Percentiles rank a stretch among this genome's conserved stretches.
Evolutionary conservation across 2,113 vertebrate species (phyloP).

Genomic region (Noturus placidus): DNA sequence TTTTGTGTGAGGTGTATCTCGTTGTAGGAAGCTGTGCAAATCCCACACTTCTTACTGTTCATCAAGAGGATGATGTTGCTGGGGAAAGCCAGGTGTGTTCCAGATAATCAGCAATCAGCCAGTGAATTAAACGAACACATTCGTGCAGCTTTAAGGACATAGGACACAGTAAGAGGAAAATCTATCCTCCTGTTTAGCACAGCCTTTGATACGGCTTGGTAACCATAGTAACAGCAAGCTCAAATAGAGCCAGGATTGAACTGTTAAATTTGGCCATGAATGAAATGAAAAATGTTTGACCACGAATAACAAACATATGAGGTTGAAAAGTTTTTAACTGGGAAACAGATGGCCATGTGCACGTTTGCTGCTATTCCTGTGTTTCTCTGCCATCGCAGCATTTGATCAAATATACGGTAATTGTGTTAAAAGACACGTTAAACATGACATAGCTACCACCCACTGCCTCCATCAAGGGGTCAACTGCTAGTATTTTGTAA

Average conservation of each 20-base stretch:
- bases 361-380: too few relatives aligned
- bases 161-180: background rate
- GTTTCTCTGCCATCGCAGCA: background rate
- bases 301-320: background rate
- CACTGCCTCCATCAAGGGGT: background rate
- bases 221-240: slow-evolving; percentile 2
- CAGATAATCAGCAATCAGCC: background rate
- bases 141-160: background rate
- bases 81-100: background rate
- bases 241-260: background rate
- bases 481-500: background rate
- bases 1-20: background rate
- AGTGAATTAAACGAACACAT: background rate
- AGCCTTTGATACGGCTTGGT: background rate
- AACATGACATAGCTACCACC: background rate
- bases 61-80: background rate
- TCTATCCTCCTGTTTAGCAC: background rate
- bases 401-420: background rate
- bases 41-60: background rate
- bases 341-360: background rate
- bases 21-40: background rate
- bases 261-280: background rate
- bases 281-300: background rate
- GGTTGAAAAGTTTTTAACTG: background rate
- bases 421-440: background rate